These are phyloP conservation scores for Microdon myrmicae DNA, from an alignment of 2,888 invertebrate genomes.

Conservation along the genomic window DNA sequence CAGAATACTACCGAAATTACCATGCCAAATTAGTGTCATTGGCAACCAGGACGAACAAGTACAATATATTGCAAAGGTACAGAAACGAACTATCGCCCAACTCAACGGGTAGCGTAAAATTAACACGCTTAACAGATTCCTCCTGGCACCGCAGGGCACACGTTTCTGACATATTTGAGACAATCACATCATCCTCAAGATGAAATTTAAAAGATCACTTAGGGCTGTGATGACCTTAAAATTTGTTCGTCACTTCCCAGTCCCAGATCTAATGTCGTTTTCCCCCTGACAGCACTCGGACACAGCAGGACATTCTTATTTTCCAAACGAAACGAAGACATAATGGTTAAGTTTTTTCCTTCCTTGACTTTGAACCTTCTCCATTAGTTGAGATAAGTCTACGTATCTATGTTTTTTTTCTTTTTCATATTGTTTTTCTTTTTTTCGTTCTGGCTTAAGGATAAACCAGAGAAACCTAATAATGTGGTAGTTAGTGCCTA, in stretches of 20 bases:
- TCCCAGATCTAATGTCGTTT: too few relatives aligned
- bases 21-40: conserved; percentile 41
- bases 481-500: conserved; percentile 52
- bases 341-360: conserved; percentile 6
- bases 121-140: conserved; percentile 15
- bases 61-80: neutral
- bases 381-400: too few relatives aligned
- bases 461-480: conserved; percentile 43
- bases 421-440: conserved; percentile 13
- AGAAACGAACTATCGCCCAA: conserved; percentile 2
- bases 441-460: conserved; percentile 1
- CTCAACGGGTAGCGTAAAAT: too few relatives aligned
- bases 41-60: conserved; percentile 6
- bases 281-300: conserved; percentile 16
- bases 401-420: conserved; percentile 5
- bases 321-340: conserved; percentile 42
- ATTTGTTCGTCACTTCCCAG: conserved; percentile 43
- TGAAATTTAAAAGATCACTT: conserved; percentile 49
- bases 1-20: conserved; percentile 42
- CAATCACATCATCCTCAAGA: conserved; percentile 31
- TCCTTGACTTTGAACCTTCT: too few relatives aligned
- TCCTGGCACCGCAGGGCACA: conserved; percentile 50
- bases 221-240: conserved; percentile 38
- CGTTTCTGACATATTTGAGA: conserved; percentile 34
- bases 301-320: conserved; percentile 38